Conservation (phyloP, 1,140 invertebrate species). For the Ectropis grisescens region DNA sequence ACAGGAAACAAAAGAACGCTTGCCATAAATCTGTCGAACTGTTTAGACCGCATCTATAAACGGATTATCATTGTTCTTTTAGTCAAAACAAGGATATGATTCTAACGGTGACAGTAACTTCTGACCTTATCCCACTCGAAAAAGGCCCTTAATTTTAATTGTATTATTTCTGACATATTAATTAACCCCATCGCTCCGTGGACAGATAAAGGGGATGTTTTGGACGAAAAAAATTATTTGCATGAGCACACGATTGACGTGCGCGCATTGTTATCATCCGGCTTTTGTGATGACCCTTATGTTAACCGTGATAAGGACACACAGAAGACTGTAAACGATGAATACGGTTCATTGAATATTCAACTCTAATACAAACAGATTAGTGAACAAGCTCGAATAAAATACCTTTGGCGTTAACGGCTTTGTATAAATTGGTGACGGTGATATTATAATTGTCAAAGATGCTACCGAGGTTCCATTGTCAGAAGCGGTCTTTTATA, state of each 20-base stretch:
- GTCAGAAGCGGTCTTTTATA: conserved; percentile 60
- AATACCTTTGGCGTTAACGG: conserved; percentile 35
- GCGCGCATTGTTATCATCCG: conserved; percentile 62
- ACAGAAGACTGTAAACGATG: conserved; percentile 20
- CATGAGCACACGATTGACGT: conserved; percentile 68
- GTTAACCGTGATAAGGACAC: too few relatives aligned
- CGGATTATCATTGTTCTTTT: conserved; percentile 25
- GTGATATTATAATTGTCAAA: conserved; percentile 69
- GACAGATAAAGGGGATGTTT: conserved; percentile 63
- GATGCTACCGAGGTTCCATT: conserved; percentile 65
- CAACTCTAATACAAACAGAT: too few relatives aligned
- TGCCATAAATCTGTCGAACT: conserved; percentile 49
- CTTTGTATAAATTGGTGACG: conserved; percentile 21
- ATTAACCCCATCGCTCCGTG: conserved; percentile 63
- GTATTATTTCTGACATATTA: conserved; percentile 66
- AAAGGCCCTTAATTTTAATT: conserved; percentile 63
- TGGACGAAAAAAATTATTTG: conserved; percentile 66
- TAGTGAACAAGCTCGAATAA: too few relatives aligned
- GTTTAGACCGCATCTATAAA: conserved; percentile 30
- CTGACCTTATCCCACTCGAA: conserved; percentile 51
- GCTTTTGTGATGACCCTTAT: conserved; percentile 68
- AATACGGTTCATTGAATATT: conserved; percentile 34
- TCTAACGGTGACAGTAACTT: conserved; percentile 60
- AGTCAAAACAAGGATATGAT: conserved; percentile 57
- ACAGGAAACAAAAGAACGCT: conserved; percentile 45